Conservation (phyloP, 2,888 invertebrate species). For the Rhorus exstirpatorius region DNA sequence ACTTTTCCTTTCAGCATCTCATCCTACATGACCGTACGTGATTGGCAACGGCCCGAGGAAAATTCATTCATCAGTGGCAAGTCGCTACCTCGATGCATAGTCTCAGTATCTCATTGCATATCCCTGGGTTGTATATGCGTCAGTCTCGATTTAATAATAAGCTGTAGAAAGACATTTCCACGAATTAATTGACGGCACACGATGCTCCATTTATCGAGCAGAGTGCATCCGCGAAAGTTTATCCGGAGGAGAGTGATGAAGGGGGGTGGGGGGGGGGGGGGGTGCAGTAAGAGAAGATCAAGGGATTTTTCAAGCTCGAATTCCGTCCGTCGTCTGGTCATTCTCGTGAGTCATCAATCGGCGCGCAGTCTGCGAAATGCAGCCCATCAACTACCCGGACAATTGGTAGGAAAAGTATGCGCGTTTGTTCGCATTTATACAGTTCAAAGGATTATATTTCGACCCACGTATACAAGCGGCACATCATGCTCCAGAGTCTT, state of each 20-base stretch:
- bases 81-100: not conserved
- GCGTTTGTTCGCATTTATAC: not conserved
- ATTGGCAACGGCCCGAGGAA: no score
- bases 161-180: constrained; percentile 41
- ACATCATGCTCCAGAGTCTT: constrained; percentile 21
- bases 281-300: constrained; percentile 3
- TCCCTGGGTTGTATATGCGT: no score
- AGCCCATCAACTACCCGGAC: not conserved
- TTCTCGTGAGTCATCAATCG: constrained; percentile 57
- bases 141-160: constrained; percentile 23
- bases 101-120: not conserved
- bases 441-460: constrained; percentile 37
- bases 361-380: constrained; percentile 34
- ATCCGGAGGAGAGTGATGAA: not conserved
- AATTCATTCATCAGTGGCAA: not conserved
- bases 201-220: not conserved
- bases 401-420: constrained; percentile 15
- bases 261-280: not conserved
- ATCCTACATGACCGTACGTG: no score
- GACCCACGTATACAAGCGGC: constrained; percentile 19
- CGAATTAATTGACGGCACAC: constrained; percentile 50
- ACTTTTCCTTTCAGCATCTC: no score
- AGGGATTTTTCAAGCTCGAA: constrained; percentile 44
- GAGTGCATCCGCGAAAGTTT: constrained; percentile 1
- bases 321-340: constrained; percentile 43